Conservation (phyloP, 2,113 vertebrate species). For the Labeo rohita region DNA sequence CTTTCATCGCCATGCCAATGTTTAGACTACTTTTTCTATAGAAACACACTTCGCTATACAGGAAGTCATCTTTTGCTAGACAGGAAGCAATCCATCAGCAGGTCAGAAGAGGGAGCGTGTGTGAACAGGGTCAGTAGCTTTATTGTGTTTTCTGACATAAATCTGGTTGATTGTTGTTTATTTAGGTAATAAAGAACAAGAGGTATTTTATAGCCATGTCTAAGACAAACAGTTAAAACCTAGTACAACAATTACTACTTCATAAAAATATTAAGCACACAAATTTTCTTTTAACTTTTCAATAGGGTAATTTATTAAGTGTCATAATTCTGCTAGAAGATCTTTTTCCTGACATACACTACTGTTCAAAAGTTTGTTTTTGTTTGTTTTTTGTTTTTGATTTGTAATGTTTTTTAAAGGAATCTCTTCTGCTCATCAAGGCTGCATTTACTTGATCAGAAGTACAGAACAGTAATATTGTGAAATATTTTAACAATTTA, state of each 20-base stretch:
- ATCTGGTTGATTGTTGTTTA: conserved; percentile 13
- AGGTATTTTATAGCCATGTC: background rate
- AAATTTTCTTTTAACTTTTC: background rate
- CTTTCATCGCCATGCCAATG: conserved; percentile 27
- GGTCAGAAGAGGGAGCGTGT: conserved; percentile 10
- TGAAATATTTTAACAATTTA: too few relatives aligned
- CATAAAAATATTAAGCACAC: background rate
- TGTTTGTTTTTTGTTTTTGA: too few relatives aligned
- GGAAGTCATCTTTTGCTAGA: conserved; percentile 33
- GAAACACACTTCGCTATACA: conserved; percentile 26
- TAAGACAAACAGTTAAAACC: background rate
- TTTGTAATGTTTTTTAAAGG: too few relatives aligned
- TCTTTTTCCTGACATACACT: background rate
- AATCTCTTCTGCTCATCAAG: too few relatives aligned
- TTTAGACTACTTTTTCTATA: conserved; percentile 21
- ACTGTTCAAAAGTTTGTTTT: too few relatives aligned
- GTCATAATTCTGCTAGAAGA: background rate
- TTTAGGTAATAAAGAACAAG: conserved; percentile 53
- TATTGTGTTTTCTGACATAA: conserved; percentile 32
- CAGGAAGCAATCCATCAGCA: conserved; percentile 49
- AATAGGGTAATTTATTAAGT: background rate
- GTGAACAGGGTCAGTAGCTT: conserved; percentile 31
- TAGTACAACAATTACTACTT: background rate
- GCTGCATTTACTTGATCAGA: too few relatives aligned
- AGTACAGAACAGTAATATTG: too few relatives aligned